Percentiles rank a stretch among this genome's conserved stretches.
Evolutionary conservation across 2,113 vertebrate species (phyloP).

Genomic region (Cheilinus undulatus): DNA sequence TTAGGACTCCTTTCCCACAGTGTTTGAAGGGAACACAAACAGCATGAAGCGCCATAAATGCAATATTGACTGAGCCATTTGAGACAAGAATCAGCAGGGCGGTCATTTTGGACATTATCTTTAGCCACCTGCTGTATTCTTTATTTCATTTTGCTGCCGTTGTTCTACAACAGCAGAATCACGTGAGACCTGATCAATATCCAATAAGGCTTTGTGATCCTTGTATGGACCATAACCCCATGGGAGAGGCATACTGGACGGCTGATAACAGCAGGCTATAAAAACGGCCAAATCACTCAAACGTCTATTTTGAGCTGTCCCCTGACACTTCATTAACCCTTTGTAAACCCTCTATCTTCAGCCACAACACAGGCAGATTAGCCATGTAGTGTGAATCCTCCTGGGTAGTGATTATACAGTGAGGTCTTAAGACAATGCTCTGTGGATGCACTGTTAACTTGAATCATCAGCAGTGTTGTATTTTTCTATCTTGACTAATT

Average conservation of each 20-base stretch:
- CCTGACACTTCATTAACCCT: conserved; percentile 58
- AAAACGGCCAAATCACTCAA: conserved; percentile 55
- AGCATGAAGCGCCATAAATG: conserved; percentile 29
- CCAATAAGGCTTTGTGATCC: conserved; percentile 72
- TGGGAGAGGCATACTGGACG: conserved; percentile 35
- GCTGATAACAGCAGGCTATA: conserved; percentile 62
- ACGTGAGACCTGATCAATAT: conserved; percentile 73
- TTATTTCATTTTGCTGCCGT: conserved; percentile 23
- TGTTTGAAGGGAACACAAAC: conserved; percentile 35
- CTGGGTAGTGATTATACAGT: not conserved
- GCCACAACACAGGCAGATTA: conserved; percentile 53
- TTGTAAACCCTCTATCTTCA: conserved; percentile 23
- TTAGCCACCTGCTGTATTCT: conserved; percentile 54
- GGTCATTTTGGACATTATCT: conserved; percentile 59
- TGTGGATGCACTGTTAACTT: not conserved
- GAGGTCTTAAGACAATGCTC: conserved; percentile 4
- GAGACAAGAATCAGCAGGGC: conserved; percentile 52
- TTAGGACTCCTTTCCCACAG: conserved; percentile 10
- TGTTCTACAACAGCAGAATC: conserved; percentile 41
- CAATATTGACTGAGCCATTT: conserved; percentile 59
- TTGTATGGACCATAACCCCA: conserved; percentile 42
- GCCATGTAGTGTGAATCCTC: conserved; percentile 26
- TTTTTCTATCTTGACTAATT: not conserved
- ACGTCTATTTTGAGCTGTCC: conserved; percentile 46
- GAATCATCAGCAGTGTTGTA: conserved; percentile 2